These are phyloP conservation scores for Cephus spinipes DNA, from an alignment of 2,888 invertebrate species.

Conservation along the genomic window DNA sequence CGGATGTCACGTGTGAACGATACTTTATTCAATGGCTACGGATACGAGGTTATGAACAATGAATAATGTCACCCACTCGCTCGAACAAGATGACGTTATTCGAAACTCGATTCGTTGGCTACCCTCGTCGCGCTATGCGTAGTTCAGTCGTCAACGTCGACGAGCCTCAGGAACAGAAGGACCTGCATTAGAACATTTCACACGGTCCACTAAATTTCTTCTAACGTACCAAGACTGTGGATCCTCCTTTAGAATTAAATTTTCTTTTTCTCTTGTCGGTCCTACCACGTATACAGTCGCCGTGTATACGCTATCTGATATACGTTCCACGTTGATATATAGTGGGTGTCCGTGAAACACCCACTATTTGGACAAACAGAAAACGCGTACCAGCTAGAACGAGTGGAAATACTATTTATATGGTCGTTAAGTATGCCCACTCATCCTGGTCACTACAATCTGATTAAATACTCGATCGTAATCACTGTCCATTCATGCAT, in stretches of 20 bases:
- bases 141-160: not conserved
- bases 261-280: not conserved
- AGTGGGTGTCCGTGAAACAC: not conserved
- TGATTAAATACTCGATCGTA: conserved; percentile 27
- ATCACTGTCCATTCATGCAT: conserved; percentile 46
- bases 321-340: not conserved
- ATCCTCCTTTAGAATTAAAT: not conserved
- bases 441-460: not conserved
- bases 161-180: not conserved
- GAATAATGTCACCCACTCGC: not conserved
- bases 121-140: not conserved
- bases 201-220: not conserved
- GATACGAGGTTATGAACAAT: not conserved
- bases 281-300: not conserved
- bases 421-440: not conserved
- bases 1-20: not conserved
- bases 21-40: not conserved
- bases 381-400: not conserved
- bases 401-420: not conserved
- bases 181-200: not conserved
- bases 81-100: too few species aligned
- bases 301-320: too few species aligned
- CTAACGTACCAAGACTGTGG: not conserved
- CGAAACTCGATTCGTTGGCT: not conserved
- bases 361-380: not conserved